These are phyloP conservation scores for Pithecia hirsuta DNA, from an alignment of 2,797 vertebrate genomes.

Conservation along the genomic window DNA sequence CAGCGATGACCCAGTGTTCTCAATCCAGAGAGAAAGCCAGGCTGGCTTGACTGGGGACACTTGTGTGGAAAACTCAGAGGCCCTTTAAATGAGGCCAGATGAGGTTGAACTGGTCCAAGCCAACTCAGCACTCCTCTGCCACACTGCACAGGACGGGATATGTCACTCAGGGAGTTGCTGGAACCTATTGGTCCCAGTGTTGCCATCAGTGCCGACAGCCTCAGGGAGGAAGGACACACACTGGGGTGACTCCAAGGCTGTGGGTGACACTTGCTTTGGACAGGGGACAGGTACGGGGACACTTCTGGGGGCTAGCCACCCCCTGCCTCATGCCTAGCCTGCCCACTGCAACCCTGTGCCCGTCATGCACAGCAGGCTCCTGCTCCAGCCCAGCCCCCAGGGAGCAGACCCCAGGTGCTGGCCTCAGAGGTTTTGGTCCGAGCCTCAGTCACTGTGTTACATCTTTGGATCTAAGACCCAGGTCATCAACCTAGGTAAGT, in stretches of 20 bases:
- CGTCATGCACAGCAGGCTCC: neutral
- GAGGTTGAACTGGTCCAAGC: neutral
- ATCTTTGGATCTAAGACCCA: conserved; percentile 48
- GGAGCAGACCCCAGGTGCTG: conserved; percentile 7
- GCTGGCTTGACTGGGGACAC: neutral
- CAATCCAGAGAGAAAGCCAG: neutral
- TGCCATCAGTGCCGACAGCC: neutral
- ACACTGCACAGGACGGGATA: neutral
- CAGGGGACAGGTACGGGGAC: neutral
- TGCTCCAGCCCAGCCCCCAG: neutral
- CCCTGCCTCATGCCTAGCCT: neutral
- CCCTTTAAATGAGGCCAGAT: neutral
- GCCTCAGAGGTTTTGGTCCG: neutral
- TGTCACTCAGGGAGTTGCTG: neutral
- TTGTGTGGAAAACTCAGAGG: neutral
- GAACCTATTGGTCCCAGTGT: neutral
- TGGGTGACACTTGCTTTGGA: accelerated
- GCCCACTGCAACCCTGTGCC: neutral
- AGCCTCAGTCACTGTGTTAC: neutral
- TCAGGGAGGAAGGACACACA: neutral
- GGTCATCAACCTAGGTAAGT: conserved; percentile 69
- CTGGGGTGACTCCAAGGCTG: neutral
- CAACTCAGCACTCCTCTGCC: neutral
- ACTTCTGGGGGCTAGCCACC: neutral
- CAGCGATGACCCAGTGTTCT: neutral